Conservation (phyloP, 2,113 vertebrate genomes). For the Myotis yumanensis region DNA sequence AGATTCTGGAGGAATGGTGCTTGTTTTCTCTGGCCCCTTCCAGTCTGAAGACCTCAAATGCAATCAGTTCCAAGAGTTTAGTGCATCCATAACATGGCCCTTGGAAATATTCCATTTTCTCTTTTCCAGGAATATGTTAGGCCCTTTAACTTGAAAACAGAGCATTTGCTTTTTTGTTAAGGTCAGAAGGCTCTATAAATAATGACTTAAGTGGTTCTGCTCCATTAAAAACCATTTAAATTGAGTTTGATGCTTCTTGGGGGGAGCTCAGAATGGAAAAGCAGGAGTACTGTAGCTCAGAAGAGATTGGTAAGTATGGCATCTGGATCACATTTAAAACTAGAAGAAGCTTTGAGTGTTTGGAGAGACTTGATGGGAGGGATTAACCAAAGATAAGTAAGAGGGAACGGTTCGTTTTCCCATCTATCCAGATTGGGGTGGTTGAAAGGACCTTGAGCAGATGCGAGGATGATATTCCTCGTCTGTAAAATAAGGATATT, state of each 20-base stretch:
- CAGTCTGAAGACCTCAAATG: slow-evolving; percentile 32
- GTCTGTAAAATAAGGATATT: not conserved
- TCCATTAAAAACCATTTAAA: not conserved
- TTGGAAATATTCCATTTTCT: slow-evolving; percentile 42
- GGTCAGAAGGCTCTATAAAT: slow-evolving; percentile 15
- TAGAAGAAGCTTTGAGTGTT: not conserved
- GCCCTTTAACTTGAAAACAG: slow-evolving; percentile 41
- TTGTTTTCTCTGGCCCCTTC: slow-evolving; percentile 62
- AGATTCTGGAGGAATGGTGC: slow-evolving; percentile 57
- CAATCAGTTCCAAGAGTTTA: not conserved
- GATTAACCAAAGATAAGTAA: not conserved
- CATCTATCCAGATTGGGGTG: not conserved
- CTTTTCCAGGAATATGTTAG: slow-evolving; percentile 35
- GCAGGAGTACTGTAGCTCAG: not conserved
- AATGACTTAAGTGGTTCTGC: not conserved
- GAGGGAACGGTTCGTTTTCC: not conserved
- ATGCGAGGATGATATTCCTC: not conserved
- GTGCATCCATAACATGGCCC: not conserved
- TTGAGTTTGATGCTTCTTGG: not conserved
- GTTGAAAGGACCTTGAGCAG: not conserved
- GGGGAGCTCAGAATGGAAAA: not conserved
- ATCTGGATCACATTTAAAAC: not conserved
- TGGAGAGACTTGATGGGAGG: not conserved
- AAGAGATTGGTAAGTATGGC: not conserved
- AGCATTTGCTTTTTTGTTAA: not conserved